Percentiles rank a stretch among this genome's conserved stretches.
phyloP scores from a whole-genome alignment of 2,113 vertebrate species.

The Lethenteron camtschaticum region DNA sequence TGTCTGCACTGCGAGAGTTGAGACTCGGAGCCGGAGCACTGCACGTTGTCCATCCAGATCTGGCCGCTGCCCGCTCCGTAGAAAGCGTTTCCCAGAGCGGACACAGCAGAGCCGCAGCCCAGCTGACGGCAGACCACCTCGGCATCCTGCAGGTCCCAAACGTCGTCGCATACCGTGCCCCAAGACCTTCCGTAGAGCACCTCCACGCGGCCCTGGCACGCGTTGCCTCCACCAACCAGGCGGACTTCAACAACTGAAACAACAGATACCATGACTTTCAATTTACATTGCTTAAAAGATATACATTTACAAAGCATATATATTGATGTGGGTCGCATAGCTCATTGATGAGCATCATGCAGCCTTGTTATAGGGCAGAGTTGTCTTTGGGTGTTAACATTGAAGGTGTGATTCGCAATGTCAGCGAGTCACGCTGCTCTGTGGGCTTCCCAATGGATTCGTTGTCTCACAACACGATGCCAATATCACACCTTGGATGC shows the following conservation, averaged over 20 bases:
- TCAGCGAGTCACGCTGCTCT: too few species aligned
- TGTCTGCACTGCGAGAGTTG: slow-evolving; percentile 14
- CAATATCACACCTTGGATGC: too few species aligned
- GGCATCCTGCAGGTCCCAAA: slow-evolving; percentile 16
- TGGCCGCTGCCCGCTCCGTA: slow-evolving; percentile 17
- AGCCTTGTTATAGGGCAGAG: too few species aligned
- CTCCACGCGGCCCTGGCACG: slow-evolving; percentile 10
- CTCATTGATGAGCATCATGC: too few species aligned
- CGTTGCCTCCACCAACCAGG: background rate
- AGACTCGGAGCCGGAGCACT: background rate
- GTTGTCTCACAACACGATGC: too few species aligned
- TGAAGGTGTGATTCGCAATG: too few species aligned
- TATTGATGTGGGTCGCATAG: too few species aligned
- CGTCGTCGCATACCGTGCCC: slow-evolving; percentile 18
- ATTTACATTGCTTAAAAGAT: too few species aligned
- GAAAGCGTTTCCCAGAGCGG: slow-evolving; percentile 7
- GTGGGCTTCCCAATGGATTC: too few species aligned
- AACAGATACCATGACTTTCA: too few species aligned
- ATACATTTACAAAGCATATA: too few species aligned
- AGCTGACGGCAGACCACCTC: slow-evolving; percentile 17
- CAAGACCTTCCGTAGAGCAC: slow-evolving; percentile 9
- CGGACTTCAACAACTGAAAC: slow-evolving; percentile 10
- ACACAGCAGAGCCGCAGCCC: slow-evolving; percentile 14
- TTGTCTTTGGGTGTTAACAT: too few species aligned
- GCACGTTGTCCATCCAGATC: slow-evolving; percentile 11